Evolutionary conservation across 2,113 vertebrate species (phyloP).

Genomic region (Dolichallabes microphthalmus): DNA sequence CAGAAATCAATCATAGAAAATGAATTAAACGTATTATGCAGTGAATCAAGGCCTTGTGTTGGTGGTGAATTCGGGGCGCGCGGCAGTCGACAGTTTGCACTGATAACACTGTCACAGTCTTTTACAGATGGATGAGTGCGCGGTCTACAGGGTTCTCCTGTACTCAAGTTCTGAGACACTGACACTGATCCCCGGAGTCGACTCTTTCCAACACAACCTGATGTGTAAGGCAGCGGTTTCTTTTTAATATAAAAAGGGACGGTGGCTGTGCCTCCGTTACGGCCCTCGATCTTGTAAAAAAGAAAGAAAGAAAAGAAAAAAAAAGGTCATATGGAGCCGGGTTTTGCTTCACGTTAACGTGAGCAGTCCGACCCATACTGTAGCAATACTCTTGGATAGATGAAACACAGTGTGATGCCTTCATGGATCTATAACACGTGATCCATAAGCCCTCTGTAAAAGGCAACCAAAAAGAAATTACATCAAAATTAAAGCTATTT

Average conservation of each 20-base stretch:
- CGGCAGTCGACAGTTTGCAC: not conserved
- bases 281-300: not conserved
- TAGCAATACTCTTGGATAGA: not conserved
- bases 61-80: not conserved
- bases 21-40: not conserved
- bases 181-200: not conserved
- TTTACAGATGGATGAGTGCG: not conserved
- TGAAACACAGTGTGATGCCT: constrained; percentile 21
- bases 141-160: not conserved
- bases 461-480: not conserved
- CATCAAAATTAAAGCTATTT: not conserved
- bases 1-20: not conserved
- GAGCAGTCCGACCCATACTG: constrained; percentile 4
- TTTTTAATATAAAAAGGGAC: not conserved
- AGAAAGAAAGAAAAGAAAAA: no score
- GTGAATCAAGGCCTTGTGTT: constrained; percentile 22
- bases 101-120: not conserved
- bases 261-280: constrained; percentile 6
- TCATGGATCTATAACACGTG: not conserved
- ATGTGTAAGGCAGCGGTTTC: constrained; percentile 1
- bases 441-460: constrained; percentile 7
- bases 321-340: not conserved
- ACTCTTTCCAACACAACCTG: not conserved
- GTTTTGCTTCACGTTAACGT: not conserved
- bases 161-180: not conserved